Evolutionary conservation across 2,113 vertebrate species (phyloP).

Genomic region (Strigops habroptila): DNA sequence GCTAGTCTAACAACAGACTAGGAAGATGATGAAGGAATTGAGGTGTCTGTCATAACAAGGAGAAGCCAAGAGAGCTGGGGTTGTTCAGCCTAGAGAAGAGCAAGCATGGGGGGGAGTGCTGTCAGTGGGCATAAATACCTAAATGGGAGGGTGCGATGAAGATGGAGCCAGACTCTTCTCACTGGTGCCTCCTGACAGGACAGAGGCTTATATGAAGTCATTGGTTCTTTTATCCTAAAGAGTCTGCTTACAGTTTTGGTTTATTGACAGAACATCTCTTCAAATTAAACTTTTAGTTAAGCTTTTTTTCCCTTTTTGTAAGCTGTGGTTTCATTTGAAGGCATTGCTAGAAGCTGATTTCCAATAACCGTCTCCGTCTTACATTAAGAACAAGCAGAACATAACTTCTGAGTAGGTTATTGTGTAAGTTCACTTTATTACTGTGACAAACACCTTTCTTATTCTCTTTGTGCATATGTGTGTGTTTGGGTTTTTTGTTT

Average conservation of each 20-base stretch:
- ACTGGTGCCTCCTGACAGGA: background rate
- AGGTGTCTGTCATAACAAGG: background rate
- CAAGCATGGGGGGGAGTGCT: accelerated
- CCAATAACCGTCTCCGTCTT: background rate
- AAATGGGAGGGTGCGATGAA: background rate
- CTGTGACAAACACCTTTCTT: background rate
- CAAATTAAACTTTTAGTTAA: background rate
- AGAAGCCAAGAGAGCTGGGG: background rate
- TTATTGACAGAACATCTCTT: background rate
- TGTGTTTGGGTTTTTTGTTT: background rate
- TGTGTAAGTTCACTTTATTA: background rate
- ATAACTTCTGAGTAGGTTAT: background rate
- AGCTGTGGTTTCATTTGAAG: background rate
- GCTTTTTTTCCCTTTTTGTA: background rate
- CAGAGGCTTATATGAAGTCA: background rate
- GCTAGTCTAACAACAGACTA: background rate
- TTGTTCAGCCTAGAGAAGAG: background rate
- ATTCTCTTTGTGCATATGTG: background rate
- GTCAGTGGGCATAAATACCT: background rate
- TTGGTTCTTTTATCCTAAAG: background rate
- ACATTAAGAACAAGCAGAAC: background rate
- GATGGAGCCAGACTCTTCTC: background rate
- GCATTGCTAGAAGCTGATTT: background rate
- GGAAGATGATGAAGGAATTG: background rate
- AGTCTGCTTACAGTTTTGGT: background rate